These are phyloP conservation scores for Microcebus ravelobensis DNA, from an alignment of 2,113 vertebrate genomes.

Conservation along the genomic window DNA sequence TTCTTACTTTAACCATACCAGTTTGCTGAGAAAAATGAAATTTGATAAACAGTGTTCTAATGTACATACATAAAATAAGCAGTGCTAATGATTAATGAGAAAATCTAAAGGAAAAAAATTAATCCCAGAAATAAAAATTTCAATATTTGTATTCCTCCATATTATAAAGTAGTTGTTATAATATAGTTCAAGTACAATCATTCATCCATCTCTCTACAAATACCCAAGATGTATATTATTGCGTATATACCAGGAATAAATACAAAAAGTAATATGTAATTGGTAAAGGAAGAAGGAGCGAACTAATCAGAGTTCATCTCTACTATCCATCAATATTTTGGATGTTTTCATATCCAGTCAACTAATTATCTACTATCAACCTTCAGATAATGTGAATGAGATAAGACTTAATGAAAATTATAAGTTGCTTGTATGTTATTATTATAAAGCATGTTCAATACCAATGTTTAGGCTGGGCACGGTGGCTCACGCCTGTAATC, in stretches of 20 bases:
- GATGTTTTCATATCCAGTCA: conserved; percentile 48
- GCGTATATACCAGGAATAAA: conserved; percentile 12
- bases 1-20: background rate
- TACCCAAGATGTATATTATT: background rate
- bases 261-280: conserved; percentile 49
- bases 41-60: background rate
- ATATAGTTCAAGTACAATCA: conserved; percentile 6
- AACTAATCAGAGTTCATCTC: conserved; percentile 42
- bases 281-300: conserved; percentile 41
- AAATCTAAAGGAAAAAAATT: conserved; percentile 7
- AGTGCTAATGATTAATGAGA: background rate
- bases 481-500: too few relatives aligned
- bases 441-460: conserved; percentile 49
- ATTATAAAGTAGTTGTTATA: background rate
- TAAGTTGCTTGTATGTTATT: conserved; percentile 37
- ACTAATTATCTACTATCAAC: conserved; percentile 64
- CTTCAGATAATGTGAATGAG: conserved; percentile 37
- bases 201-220: background rate
- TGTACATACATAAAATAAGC: background rate
- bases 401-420: conserved; percentile 56
- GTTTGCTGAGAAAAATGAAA: conserved; percentile 10
- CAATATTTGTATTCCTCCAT: background rate
- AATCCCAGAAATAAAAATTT: background rate
- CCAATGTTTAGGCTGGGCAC: background rate
- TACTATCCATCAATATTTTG: conserved; percentile 29